phyloP scores from a whole-genome alignment of 1,140 invertebrate species.

The Anthonomus grandis region DNA sequence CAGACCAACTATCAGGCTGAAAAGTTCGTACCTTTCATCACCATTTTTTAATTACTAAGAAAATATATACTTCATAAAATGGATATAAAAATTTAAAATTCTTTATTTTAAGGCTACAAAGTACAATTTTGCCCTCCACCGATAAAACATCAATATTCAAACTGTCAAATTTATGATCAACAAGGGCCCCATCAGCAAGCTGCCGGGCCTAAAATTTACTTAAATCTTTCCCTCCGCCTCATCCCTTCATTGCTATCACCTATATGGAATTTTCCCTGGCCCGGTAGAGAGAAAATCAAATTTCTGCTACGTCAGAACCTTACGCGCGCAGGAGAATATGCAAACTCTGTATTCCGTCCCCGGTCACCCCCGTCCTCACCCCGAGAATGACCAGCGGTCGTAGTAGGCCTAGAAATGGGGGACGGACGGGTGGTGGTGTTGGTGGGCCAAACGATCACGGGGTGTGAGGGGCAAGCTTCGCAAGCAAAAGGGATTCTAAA shows the following conservation, averaged over 20 bases:
- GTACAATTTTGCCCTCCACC: no score
- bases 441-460: background rate
- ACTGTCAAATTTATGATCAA: no score
- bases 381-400: constrained; percentile 47
- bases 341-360: constrained; percentile 36
- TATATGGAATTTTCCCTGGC: constrained; percentile 4
- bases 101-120: no score
- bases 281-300: constrained; percentile 22
- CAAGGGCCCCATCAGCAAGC: no score
- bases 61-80: no score
- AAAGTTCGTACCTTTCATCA: no score
- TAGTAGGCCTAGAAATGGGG: constrained; percentile 32
- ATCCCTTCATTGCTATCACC: background rate
- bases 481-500: constrained; percentile 46
- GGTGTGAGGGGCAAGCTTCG: no score
- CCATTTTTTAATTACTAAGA: no score
- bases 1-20: no score
- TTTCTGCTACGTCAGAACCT: constrained; percentile 27
- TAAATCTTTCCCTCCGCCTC: constrained; percentile 8
- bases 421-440: constrained; percentile 23
- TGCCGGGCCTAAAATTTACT: constrained; percentile 23
- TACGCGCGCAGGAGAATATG: constrained; percentile 40
- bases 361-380: constrained; percentile 34
- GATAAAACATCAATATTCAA: no score
- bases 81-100: no score